Evolutionary conservation across 2,797 vertebrate species (phyloP), one percentile per base, ranked within the genome.

Genomic region (Salmo trutta): DNA sequence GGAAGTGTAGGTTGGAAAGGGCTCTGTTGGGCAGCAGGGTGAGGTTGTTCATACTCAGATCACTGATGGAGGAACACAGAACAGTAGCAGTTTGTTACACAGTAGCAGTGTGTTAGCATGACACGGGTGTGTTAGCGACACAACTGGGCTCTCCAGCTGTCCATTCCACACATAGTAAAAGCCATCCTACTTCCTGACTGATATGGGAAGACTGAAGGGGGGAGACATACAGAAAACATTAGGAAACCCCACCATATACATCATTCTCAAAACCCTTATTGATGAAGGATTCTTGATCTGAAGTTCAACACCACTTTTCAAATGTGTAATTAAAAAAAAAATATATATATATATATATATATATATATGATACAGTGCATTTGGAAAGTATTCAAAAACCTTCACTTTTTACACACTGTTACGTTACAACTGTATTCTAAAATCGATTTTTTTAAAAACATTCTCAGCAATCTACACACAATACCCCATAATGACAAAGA

Each of bases 1-100:
- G 93, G 88, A 92, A 93, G 84, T 91, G 92, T 68, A 95, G 92
- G 70, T 90, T 88, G 86, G 89, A 85, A 80, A 94, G 90, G 2
- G 90, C 89, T 56, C 85, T 88, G 67, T 82, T 83, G 77, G 93
- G 85, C 83, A 95, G 90, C 81, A 92, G 91, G 77, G 90, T 92
- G 83, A 96, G 93, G 90, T 94, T 93, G 92, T 96, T 96, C 95
- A 95, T 94, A 86, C 95, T 96, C 91, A 96, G 93, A 89, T 96
- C 95, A 84, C 95, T 96, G 92, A 79, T 67, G 84, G 85, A 85
- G 73, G 82, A 86, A 93, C 87, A 91, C 80, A 91, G 88, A 94
- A 77, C 59, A 64, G 59, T 24, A 24, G 10, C 7, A 6, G 21
- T 21, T 21, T 64, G 21, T 8, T 24, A 62, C 59, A 62, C n/a